phyloP scores from a whole-genome alignment of 1,140 invertebrate genomes.

The Paraescarpia echinospica region DNA sequence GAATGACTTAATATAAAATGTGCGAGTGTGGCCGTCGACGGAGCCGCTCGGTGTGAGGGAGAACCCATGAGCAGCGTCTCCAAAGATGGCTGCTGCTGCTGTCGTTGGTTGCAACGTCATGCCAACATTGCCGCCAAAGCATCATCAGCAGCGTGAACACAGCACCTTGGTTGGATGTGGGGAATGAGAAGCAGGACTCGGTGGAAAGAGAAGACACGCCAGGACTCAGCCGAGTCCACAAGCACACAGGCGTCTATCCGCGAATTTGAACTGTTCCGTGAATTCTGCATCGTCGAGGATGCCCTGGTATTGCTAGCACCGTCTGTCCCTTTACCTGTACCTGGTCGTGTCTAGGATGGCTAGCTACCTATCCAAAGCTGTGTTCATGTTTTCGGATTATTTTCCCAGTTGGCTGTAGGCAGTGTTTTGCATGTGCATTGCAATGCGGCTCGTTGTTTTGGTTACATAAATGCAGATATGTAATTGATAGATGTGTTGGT shows the following conservation, averaged over 20 bases:
- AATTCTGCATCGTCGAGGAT: slow-evolving; percentile 27
- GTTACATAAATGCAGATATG: not conserved
- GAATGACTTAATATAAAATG: slow-evolving; percentile 6
- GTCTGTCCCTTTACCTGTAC: not conserved
- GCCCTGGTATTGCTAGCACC: not conserved
- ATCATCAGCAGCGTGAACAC: not conserved
- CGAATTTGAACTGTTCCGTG: slow-evolving; percentile 31
- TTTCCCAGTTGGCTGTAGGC: not conserved
- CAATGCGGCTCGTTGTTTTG: not conserved
- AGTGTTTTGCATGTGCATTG: not conserved
- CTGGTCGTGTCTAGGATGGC: not conserved
- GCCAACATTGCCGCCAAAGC: too few species aligned
- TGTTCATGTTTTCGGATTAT: not conserved
- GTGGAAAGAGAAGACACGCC: slow-evolving; percentile 11
- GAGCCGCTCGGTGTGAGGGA: not conserved
- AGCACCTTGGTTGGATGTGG: not conserved
- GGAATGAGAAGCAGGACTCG: slow-evolving; percentile 14
- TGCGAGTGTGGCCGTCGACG: not conserved
- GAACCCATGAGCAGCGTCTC: not conserved
- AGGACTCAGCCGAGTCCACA: slow-evolving; percentile 30
- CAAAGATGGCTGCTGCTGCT: not conserved
- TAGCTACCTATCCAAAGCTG: not conserved
- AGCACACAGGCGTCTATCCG: slow-evolving; percentile 26
- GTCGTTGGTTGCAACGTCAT: not conserved
- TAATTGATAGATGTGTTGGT: not conserved